A percentile compares a stretch with the other conserved stretches of the same genome.
Evolutionary conservation across 2,113 vertebrate genomes (phyloP).

Genomic region (Pungitius pungitius): DNA sequence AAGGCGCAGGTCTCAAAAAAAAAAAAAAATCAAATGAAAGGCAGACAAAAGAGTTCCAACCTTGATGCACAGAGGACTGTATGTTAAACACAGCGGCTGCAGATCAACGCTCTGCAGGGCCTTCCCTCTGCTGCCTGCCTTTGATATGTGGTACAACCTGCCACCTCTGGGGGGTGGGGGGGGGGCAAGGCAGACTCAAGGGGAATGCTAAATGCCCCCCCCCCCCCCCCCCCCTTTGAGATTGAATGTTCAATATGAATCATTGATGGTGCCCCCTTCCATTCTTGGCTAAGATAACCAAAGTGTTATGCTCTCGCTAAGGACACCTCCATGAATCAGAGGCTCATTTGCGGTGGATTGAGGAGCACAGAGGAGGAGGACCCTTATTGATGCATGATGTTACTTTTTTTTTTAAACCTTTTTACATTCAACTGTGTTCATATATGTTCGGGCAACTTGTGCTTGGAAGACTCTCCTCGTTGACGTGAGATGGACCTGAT

Average conservation of each 20-base stretch:
- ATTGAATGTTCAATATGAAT: constrained; percentile 78
- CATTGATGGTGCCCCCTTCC: constrained; percentile 69
- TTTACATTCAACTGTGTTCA: background rate
- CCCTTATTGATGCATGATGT: background rate
- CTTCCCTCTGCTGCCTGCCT: constrained; percentile 64
- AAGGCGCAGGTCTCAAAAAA: constrained; percentile 56
- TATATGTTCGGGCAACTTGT: constrained; percentile 1
- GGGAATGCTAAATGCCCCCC: constrained; percentile 78
- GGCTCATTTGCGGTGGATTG: constrained; percentile 43
- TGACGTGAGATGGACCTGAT: background rate
- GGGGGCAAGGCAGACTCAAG: constrained; percentile 70
- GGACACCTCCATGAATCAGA: constrained; percentile 55
- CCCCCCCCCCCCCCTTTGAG: constrained; percentile 64
- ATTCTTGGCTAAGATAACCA: constrained; percentile 61
- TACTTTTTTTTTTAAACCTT: background rate
- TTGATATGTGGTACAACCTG: constrained; percentile 78
- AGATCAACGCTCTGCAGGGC: constrained; percentile 56
- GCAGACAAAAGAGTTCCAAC: constrained; percentile 64
- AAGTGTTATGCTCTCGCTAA: constrained; percentile 71
- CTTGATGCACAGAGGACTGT: constrained; percentile 49
- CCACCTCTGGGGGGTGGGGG: constrained; percentile 56
- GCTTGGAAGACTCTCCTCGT: background rate
- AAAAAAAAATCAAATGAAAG: background rate
- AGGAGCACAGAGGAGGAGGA: background rate
- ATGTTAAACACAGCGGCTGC: constrained; percentile 62